Percentiles rank a stretch among this genome's conserved stretches.
Conservation (phyloP, 2,797 vertebrate genomes). For the Notolabrus celidotus region DNA sequence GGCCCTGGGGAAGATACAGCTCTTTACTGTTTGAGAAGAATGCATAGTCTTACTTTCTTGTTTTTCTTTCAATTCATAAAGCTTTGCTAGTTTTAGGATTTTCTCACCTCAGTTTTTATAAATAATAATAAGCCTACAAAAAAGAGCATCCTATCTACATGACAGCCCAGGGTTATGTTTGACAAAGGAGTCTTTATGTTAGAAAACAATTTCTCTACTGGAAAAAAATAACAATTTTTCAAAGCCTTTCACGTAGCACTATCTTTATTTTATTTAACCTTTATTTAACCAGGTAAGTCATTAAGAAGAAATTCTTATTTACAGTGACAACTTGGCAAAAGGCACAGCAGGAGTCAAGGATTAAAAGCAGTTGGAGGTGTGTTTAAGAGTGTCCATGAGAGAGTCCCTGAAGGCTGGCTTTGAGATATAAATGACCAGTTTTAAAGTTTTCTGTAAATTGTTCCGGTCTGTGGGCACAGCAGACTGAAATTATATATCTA, state of each 20-base stretch:
- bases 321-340: no score
- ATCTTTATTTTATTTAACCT: no score
- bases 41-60: neutral
- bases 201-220: neutral
- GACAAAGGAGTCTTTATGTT: neutral
- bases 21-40: neutral
- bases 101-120: neutral
- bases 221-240: neutral
- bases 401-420: no score
- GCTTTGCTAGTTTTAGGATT: neutral
- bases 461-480: no score
- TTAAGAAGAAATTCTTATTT: no score
- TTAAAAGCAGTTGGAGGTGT: no score
- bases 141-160: neutral
- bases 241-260: neutral
- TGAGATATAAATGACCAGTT: no score
- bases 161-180: neutral
- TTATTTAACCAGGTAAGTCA: no score
- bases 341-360: no score
- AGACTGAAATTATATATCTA: no score
- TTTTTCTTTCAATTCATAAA: conserved; percentile 15
- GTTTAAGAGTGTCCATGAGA: no score
- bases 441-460: no score
- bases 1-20: neutral
- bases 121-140: neutral